Evolutionary conservation across 2,888 invertebrate species (phyloP).

Genomic region (Drosophila nr. perissopoda): DNA sequence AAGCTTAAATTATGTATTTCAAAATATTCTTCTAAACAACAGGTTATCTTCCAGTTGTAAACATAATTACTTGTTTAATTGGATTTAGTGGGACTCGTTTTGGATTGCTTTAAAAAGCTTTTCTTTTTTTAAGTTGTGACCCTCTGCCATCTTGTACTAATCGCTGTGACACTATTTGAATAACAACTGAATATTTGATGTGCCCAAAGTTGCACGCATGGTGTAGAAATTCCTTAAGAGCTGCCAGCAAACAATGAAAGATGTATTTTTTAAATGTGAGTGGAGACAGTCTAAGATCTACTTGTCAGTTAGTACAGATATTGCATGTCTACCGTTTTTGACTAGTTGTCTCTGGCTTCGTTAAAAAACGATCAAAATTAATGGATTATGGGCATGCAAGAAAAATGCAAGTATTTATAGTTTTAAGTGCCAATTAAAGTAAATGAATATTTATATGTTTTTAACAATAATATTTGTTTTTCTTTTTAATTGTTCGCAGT

Average conservation of each 20-base stretch:
- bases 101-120: slow-evolving; percentile 13
- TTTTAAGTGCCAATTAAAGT: slow-evolving; percentile 56
- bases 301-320: neutral
- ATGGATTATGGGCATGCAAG: slow-evolving; percentile 51
- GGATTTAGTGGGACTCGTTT: slow-evolving; percentile 1
- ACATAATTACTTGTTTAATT: neutral
- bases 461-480: slow-evolving; percentile 50
- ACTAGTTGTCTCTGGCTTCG: slow-evolving; percentile 10
- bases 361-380: slow-evolving; percentile 3
- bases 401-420: slow-evolving; percentile 50
- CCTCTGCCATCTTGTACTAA: neutral
- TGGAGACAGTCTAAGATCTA: neutral
- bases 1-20: neutral
- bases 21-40: neutral
- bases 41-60: neutral
- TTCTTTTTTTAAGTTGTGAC: neutral
- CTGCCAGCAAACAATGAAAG: neutral
- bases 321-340: slow-evolving; percentile 11
- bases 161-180: neutral
- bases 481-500: slow-evolving; percentile 61
- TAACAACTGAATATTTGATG: slow-evolving; percentile 5
- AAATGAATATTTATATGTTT: slow-evolving; percentile 37
- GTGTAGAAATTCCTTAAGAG: neutral
- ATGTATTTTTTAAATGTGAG: slow-evolving; percentile 5
- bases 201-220: neutral